A percentile compares a stretch with the other conserved stretches of the same genome.
These are phyloP conservation scores for Cybosia mesomella DNA, from an alignment of 2,888 invertebrate species.

Conservation along the genomic window DNA sequence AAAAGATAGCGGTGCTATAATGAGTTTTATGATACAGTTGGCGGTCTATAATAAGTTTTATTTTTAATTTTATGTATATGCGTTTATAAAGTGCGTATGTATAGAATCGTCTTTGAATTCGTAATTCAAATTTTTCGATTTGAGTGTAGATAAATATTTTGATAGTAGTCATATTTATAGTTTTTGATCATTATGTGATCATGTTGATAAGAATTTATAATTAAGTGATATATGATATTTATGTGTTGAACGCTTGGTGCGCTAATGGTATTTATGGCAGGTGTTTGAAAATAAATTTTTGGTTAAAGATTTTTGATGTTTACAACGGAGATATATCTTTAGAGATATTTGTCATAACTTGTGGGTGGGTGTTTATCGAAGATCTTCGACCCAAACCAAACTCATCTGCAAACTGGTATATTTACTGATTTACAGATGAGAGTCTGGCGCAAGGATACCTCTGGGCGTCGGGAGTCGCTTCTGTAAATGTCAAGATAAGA, in stretches of 20 bases:
- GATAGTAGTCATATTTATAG: slow-evolving; percentile 46
- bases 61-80: no score
- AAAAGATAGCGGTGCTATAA: no score
- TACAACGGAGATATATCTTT: neutral
- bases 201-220: slow-evolving; percentile 34
- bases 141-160: slow-evolving; percentile 50
- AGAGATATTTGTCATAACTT: neutral
- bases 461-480: neutral
- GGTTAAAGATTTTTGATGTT: slow-evolving; percentile 17
- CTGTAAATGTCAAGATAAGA: no score
- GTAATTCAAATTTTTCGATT: no score
- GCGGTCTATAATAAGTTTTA: no score
- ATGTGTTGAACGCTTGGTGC: slow-evolving; percentile 29
- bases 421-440: no score
- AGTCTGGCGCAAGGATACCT: no score
- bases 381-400: neutral
- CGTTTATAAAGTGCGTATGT: no score
- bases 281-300: slow-evolving; percentile 17
- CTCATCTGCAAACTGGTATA: neutral
- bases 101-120: no score
- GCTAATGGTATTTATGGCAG: slow-evolving; percentile 18
- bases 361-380: neutral
- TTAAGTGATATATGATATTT: slow-evolving; percentile 53
- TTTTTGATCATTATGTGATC: slow-evolving; percentile 27
- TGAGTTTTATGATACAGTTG: no score